Evolutionary conservation across 2,113 vertebrate genomes (phyloP).

Genomic region (Esox niger): DNA sequence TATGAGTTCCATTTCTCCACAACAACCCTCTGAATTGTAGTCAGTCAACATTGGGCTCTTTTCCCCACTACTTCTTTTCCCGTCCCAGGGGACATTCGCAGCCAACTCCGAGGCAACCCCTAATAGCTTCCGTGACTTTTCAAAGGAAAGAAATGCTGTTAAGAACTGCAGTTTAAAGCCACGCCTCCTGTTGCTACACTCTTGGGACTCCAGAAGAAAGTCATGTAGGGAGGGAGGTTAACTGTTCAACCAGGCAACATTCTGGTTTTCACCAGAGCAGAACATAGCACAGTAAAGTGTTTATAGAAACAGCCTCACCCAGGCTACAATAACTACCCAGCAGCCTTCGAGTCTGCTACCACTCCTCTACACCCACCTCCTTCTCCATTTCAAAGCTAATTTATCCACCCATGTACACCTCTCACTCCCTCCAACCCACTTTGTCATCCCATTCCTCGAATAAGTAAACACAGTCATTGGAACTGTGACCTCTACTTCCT

Average conservation of each 20-base stretch:
- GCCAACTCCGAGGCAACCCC: conserved; percentile 12
- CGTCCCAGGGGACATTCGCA: conserved; percentile 9
- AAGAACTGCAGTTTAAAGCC: conserved; percentile 44
- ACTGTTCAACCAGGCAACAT: conserved; percentile 37
- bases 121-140: conserved; percentile 12
- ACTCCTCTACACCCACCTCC: background rate
- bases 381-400: background rate
- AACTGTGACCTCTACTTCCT: background rate
- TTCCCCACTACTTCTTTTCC: conserved; percentile 13
- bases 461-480: background rate
- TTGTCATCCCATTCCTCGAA: background rate
- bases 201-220: conserved; percentile 34
- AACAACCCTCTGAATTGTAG: conserved; percentile 26
- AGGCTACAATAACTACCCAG: conserved; percentile 37
- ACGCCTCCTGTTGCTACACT: conserved; percentile 6
- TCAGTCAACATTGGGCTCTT: conserved; percentile 20
- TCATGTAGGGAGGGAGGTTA: conserved; percentile 18
- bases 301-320: conserved; percentile 37
- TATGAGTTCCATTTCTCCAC: conserved; percentile 20
- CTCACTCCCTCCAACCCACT: background rate
- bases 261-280: conserved; percentile 34
- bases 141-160: conserved; percentile 36
- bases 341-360: conserved; percentile 5
- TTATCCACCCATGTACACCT: background rate
- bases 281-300: conserved; percentile 35